These are phyloP conservation scores for Aselliscus stoliczkanus DNA, from an alignment of 2,797 vertebrate genomes.

Conservation along the genomic window DNA sequence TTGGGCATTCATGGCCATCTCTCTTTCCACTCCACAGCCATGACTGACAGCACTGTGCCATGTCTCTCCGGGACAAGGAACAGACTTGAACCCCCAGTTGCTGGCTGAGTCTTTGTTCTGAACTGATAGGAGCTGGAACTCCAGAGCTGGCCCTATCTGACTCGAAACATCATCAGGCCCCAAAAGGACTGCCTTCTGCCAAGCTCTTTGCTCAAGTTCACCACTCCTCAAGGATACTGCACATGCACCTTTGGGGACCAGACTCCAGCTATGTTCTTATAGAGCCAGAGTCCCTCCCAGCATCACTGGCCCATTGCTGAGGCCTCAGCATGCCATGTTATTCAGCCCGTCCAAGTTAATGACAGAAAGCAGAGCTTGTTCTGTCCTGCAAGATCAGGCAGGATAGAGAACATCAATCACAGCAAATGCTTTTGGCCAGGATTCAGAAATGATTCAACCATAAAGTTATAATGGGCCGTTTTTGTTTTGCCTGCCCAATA, in stretches of 20 bases:
- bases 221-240: not conserved
- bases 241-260: not conserved
- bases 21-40: not conserved
- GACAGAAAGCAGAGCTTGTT: slow-evolving; percentile 3
- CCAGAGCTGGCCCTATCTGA: not conserved
- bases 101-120: not conserved
- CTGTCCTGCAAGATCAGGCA: not conserved
- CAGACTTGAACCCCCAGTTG: not conserved
- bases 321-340: not conserved
- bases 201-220: not conserved
- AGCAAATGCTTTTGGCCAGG: not conserved
- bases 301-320: not conserved
- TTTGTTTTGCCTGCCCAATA: not conserved
- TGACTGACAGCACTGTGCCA: not conserved
- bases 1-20: not conserved
- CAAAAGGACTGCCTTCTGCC: not conserved
- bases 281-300: not conserved
- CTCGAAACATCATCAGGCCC: not conserved
- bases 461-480: not conserved
- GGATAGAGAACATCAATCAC: not conserved
- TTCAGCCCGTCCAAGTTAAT: not conserved
- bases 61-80: not conserved
- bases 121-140: not conserved
- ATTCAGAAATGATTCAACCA: not conserved
- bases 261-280: not conserved